phyloP scores from a whole-genome alignment of 2,113 vertebrate genomes.

The Xerus inauris region DNA sequence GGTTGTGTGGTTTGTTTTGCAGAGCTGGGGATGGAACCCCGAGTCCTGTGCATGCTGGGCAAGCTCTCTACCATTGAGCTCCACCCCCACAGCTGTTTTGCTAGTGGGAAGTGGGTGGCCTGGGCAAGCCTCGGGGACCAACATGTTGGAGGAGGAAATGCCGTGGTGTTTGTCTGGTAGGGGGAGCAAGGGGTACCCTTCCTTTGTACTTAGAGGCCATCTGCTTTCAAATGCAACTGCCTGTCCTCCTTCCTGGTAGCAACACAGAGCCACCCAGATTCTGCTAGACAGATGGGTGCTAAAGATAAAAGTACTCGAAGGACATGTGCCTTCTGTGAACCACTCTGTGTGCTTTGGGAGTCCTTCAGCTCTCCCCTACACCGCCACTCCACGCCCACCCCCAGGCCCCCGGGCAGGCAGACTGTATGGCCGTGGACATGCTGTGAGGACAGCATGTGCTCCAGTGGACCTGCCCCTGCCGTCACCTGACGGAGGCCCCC shows the following conservation, averaged over 20 bases:
- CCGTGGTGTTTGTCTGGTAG: neutral
- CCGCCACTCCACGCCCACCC: neutral
- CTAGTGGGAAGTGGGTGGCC: neutral
- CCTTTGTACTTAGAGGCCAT: neutral
- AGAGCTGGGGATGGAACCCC: neutral
- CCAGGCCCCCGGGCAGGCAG: neutral
- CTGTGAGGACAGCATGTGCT: neutral
- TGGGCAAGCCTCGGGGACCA: neutral
- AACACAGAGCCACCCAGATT: conserved; percentile 44
- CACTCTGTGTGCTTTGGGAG: neutral
- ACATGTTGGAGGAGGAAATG: neutral
- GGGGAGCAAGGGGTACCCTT: too few relatives aligned
- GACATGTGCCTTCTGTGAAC: conserved; percentile 56
- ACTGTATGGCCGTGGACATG: neutral
- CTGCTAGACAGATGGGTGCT: conserved; percentile 41
- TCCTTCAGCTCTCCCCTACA: neutral
- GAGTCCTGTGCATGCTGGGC: neutral
- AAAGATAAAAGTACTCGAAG: conserved; percentile 66
- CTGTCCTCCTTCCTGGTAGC: neutral
- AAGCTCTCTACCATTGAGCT: neutral
- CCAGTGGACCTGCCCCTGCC: neutral
- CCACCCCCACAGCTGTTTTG: neutral
- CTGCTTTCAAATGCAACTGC: conserved; percentile 46
- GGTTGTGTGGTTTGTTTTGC: neutral
- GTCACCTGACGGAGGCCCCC: too few relatives aligned